phyloP scores from a whole-genome alignment of 2,113 vertebrate species.

The Cyprinodon brontotheroides region DNA sequence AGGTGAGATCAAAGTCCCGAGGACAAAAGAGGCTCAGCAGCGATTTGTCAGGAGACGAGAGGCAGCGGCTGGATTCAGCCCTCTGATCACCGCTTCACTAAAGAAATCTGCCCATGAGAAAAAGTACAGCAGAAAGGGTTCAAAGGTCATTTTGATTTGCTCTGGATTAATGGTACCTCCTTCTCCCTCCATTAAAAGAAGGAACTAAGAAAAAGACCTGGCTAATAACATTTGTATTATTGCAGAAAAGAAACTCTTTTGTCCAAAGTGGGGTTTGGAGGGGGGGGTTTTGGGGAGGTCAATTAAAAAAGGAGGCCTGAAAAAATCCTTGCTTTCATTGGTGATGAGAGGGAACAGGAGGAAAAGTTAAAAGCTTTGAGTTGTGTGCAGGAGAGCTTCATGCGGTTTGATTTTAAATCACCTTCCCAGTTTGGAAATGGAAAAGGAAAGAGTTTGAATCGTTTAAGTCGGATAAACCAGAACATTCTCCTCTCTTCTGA shows the following conservation, averaged over 20 bases:
- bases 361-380: slow-evolving; percentile 66
- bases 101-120: slow-evolving; percentile 92
- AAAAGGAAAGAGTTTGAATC: slow-evolving; percentile 25
- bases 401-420: slow-evolving; percentile 34
- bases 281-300: slow-evolving; percentile 79
- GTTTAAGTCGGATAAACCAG: slow-evolving; percentile 45
- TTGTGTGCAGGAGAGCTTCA: slow-evolving; percentile 55
- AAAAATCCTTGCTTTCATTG: slow-evolving; percentile 74
- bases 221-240: slow-evolving; percentile 89
- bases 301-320: slow-evolving; percentile 83
- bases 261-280: slow-evolving; percentile 77
- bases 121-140: slow-evolving; percentile 96
- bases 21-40: slow-evolving; percentile 93
- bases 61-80: slow-evolving; percentile 87
- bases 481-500: slow-evolving; percentile 7
- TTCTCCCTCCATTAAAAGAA: slow-evolving; percentile 79
- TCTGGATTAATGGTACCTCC: slow-evolving; percentile 90
- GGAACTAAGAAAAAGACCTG: slow-evolving; percentile 81
- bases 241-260: slow-evolving; percentile 81
- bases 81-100: slow-evolving; percentile 89
- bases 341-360: slow-evolving; percentile 37
- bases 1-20: slow-evolving; percentile 93
- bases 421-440: slow-evolving; percentile 51
- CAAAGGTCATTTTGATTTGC: slow-evolving; percentile 95
- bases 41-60: slow-evolving; percentile 95